These are phyloP conservation scores for Melanotus villosus DNA, from an alignment of 2,888 invertebrate genomes.

Conservation along the genomic window DNA sequence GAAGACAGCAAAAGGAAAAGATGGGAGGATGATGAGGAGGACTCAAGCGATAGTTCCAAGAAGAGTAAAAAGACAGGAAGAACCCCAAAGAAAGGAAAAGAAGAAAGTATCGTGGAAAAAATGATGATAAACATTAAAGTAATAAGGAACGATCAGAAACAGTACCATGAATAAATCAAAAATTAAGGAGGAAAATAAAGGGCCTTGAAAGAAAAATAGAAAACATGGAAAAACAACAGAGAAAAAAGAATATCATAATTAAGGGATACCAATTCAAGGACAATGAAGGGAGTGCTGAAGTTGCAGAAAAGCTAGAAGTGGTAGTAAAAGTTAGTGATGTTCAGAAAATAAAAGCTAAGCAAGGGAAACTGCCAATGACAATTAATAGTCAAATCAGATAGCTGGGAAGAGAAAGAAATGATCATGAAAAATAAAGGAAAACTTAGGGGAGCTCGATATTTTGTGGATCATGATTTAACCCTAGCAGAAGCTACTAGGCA, in stretches of 20 bases:
- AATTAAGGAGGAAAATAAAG: background rate
- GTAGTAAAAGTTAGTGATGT: background rate
- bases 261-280: too few relatives aligned
- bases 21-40: background rate
- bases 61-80: slow-evolving; percentile 7
- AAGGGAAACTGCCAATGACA: slow-evolving; percentile 6
- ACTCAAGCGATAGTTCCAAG: background rate
- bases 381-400: background rate
- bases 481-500: slow-evolving; percentile 3
- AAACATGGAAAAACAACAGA: background rate
- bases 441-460: slow-evolving; percentile 9
- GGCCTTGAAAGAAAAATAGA: background rate
- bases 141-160: background rate
- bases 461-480: slow-evolving; percentile 18
- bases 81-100: background rate
- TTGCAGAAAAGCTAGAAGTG: slow-evolving; percentile 12
- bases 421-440: slow-evolving; percentile 12
- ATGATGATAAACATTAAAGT: slow-evolving; percentile 8
- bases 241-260: too few relatives aligned
- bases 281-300: background rate
- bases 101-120: slow-evolving; percentile 7
- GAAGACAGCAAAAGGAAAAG: slow-evolving; percentile 22
- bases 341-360: slow-evolving; percentile 12
- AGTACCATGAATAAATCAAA: background rate
- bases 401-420: background rate